Percentiles rank a stretch among this genome's conserved stretches.
Conservation (phyloP, 2,797 vertebrate species). For the Halcyon smyrnensis region DNA sequence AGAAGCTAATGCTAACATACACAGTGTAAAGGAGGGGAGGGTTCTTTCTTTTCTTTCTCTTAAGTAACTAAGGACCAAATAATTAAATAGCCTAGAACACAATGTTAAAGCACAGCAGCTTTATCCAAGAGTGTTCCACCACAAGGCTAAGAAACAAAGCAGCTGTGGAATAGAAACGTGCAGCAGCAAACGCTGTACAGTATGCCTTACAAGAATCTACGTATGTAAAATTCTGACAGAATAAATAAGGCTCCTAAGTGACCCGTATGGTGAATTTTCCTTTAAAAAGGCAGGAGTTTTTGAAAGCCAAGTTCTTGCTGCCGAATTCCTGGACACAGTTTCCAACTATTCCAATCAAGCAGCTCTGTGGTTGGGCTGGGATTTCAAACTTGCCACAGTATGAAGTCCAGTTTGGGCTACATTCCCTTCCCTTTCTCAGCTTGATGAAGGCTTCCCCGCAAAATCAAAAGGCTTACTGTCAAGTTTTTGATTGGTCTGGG, state of each 20-base stretch:
- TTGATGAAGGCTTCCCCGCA: constrained; percentile 83
- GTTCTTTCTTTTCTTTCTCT: background rate
- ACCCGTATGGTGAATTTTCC: constrained; percentile 48
- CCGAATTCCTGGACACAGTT: constrained; percentile 82
- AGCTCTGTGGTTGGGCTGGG: constrained; percentile 85
- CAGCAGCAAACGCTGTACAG: background rate
- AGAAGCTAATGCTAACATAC: background rate
- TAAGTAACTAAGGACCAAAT: background rate
- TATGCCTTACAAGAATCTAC: accelerated
- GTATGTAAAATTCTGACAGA: constrained; percentile 57
- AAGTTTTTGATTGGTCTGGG: constrained; percentile 84
- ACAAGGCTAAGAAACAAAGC: background rate
- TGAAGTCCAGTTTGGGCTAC: constrained; percentile 85
- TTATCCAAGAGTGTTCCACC: background rate
- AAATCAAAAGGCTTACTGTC: constrained; percentile 90
- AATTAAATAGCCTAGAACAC: background rate
- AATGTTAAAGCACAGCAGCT: background rate
- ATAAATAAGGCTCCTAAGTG: constrained; percentile 65
- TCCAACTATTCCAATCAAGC: constrained; percentile 86
- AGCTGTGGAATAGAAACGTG: background rate
- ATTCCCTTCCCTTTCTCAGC: constrained; percentile 85
- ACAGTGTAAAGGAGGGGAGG: background rate
- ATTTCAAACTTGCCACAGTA: constrained; percentile 87
- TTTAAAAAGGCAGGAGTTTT: constrained; percentile 73
- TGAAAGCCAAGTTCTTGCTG: constrained; percentile 77